Conservation (phyloP, 2,113 vertebrate genomes). For the Lamprotornis superbus region DNA sequence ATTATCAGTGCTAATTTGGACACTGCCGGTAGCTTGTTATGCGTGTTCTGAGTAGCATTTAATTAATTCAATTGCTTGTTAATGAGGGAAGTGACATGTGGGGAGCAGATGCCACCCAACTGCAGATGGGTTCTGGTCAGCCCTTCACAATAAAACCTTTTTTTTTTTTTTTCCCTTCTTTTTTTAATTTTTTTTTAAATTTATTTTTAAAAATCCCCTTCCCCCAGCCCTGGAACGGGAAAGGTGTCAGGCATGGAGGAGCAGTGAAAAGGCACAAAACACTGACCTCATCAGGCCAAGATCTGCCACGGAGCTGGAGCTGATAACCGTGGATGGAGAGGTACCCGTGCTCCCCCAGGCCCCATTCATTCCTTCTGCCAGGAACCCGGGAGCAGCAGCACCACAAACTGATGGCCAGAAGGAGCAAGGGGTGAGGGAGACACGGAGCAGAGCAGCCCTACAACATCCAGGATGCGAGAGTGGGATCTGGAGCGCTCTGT, state of each 20-base stretch:
- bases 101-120: conserved; percentile 87
- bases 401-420: conserved; percentile 42
- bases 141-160: conserved; percentile 67
- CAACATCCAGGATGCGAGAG: background rate
- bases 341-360: conserved; percentile 40
- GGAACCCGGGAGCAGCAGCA: conserved; percentile 32
- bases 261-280: conserved; percentile 73
- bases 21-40: conserved; percentile 90
- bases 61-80: conserved; percentile 93
- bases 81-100: conserved; percentile 90
- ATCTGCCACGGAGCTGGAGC: conserved; percentile 55
- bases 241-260: conserved; percentile 67
- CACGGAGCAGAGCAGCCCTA: background rate
- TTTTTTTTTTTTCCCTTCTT: background rate
- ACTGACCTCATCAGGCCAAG: conserved; percentile 74
- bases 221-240: conserved; percentile 8
- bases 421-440: conserved; percentile 7
- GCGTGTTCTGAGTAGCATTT: conserved; percentile 88
- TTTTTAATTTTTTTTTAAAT: background rate
- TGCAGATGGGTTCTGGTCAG: conserved; percentile 84
- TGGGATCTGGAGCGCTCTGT: background rate
- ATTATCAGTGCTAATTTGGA: conserved; percentile 91
- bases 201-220: conserved; percentile 9
- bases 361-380: conserved; percentile 25
- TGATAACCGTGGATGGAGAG: background rate